Evolutionary conservation across 2,888 invertebrate genomes (phyloP), one percentile per base, ranked within the genome.

Genomic region (Cryptus armator): DNA sequence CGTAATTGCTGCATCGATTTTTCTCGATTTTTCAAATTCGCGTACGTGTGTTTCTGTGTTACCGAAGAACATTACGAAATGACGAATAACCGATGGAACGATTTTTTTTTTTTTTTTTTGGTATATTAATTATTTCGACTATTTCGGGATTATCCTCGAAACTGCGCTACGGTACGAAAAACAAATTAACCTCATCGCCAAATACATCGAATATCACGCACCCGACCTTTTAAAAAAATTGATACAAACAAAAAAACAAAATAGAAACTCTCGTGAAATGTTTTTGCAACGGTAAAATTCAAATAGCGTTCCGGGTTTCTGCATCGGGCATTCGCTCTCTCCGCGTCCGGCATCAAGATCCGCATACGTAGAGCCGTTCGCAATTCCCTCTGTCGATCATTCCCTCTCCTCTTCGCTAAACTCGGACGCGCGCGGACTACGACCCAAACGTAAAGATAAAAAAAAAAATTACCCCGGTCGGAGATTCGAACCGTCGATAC

Each of bases 1-100:
- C 44, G 59, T 62, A 72, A 72, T 72, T 12, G 59, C 29, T 24
- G 37, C n/a, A n/a, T 62, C n/a, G 46, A 51, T 12, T 32, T 37
- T 0, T 59, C 59, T 24, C 7, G 29, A 32, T 37, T 37, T 37
- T 9, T 6, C 9, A 37, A 16, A 72, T 14, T 46, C 29, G 43
- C 56, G n/a, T 46, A 29, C 19, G 0, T 16, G 53, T 16, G 19
- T 53, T 16, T 37, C 37, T 7, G 37, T 9, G 9, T 37, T 37
- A 37, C 37, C 5, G 37, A 37, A 37, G 37, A 5, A 9, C 9
- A 37, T 7, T 7, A 7, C 37, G 9, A 37, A 37, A 37, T 37
- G 37, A 37, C 37, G 37, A 37, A 37, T 37, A 9, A 7, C 37
- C 6, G 9, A 37, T 5, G 0, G 37, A 37, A 37, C 37, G 37